These are phyloP conservation scores for Glandiceps talaboti DNA, from an alignment of 53 echinoderm and acorn worm species.

Conservation along the genomic window DNA sequence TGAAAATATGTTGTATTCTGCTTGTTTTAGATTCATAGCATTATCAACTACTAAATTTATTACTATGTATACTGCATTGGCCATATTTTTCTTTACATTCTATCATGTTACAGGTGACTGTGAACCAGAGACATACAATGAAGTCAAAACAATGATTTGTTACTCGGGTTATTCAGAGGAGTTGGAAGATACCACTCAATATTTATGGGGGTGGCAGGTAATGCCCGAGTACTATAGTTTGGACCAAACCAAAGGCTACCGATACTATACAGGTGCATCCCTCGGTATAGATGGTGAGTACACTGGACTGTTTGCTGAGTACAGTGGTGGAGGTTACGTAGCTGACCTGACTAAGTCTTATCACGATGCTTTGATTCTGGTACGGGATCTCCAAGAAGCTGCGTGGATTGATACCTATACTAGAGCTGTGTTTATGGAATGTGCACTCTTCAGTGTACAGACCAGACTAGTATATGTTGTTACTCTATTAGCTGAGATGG, in stretches of 20 bases:
- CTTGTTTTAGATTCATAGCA: no score
- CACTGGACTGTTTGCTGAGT: constrained; percentile 3
- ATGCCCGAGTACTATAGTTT: not conserved
- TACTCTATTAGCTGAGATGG: constrained; percentile 1
- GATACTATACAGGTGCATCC: not conserved
- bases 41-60: no score
- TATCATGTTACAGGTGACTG: not conserved
- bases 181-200: not conserved
- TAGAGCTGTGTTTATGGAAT: constrained; percentile 9
- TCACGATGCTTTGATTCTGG: not conserved
- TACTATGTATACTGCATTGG: no score
- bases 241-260: constrained; percentile 1
- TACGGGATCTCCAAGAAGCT: not conserved
- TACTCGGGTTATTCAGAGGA: not conserved
- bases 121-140: not conserved
- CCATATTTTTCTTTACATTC: no score
- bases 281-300: not conserved
- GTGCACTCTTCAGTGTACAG: not conserved
- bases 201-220: not conserved
- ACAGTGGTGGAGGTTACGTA: constrained; percentile 4
- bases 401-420: constrained; percentile 6
- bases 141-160: not conserved
- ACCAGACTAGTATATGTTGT: not conserved
- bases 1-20: no score
- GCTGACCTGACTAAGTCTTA: not conserved